A percentile compares a stretch with the other conserved stretches of the same genome.
Evolutionary conservation across 2,888 invertebrate species (phyloP).

Genomic region (Tetrapedia diversipes): DNA sequence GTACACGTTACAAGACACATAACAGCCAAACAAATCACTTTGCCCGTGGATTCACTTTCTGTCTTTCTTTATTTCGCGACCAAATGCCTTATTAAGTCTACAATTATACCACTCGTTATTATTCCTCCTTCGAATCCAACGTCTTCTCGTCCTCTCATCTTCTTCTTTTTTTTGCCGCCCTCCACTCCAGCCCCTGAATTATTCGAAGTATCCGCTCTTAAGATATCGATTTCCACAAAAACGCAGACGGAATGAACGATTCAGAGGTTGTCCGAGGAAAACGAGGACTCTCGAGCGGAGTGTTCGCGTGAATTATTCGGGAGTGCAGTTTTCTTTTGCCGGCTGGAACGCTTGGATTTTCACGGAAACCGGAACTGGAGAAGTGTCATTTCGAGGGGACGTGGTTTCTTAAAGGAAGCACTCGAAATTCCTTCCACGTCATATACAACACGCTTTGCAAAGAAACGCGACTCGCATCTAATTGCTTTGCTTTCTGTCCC

Average conservation of each 20-base stretch:
- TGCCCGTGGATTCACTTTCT: neutral
- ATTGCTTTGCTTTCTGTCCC: neutral
- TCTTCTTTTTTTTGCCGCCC: neutral
- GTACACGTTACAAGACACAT: too few species aligned
- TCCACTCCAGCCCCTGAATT: constrained; percentile 42
- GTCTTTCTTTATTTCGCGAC: too few species aligned
- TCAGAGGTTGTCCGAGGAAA: constrained; percentile 63
- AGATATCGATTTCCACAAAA: constrained; percentile 61
- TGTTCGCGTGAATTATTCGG: constrained; percentile 58
- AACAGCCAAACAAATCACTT: too few species aligned
- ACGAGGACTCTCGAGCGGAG: constrained; percentile 55
- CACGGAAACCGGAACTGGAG: constrained; percentile 32
- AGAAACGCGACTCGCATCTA: neutral
- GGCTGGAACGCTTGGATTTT: constrained; percentile 44
- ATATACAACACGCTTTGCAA: neutral
- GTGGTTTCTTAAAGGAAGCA: constrained; percentile 20
- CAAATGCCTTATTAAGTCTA: neutral
- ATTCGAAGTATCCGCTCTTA: constrained; percentile 49
- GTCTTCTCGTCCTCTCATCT: neutral
- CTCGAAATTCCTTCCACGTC: neutral
- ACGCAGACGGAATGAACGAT: constrained; percentile 61
- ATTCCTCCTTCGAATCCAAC: constrained; percentile 6
- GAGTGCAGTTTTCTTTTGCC: constrained; percentile 47
- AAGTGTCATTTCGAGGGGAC: constrained; percentile 26
- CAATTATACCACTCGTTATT: constrained; percentile 21